Evolutionary conservation across 2,113 vertebrate species (phyloP), one percentile per base, ranked within the genome.

Genomic region (Oceanites oceanicus): DNA sequence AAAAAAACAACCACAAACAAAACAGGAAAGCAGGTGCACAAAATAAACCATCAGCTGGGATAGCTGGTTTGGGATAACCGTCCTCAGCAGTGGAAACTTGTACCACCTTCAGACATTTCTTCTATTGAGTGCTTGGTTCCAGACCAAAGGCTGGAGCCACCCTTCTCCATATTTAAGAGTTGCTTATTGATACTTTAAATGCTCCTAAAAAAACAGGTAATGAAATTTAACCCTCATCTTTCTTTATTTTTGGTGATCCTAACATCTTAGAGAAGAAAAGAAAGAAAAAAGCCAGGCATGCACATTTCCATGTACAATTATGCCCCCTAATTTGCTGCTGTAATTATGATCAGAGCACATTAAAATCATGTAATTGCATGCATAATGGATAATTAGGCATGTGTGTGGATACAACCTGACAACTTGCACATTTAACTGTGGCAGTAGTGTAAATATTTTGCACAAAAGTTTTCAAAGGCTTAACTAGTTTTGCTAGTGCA

Each of bases 251-350:
- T 25, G 20, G 20, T 20, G n/a, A 56, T 63, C 11, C 1, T 2
- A 70, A 23, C 4, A 8, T 3, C 59, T 49, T 14, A 29, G 32
- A 55, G 52, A 52, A 71, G n/a, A 23, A 38, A 30, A 81, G 77
- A 36, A 52, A 50, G 11, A 50, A 58, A 65, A 59, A 68, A 83
- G 9, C 27, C 79, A 70, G 67, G 58, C 25, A 6, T 13, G 82
- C 36, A 16, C 34, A 73, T 90, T 92, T 82, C 61, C 85, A 44
- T 72, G 88, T 77, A 74, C 32, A 85, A 79, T 94, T 88, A 90
- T 36, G 44, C 27, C 78, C 75, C 81, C 44, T 91, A 38, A 87
- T 94, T 87, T n/a, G 27, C 68, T 4, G 11, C 77, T 13, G 50
- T 42, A 74, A 93, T 94, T 94, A 74, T 3, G 63, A 44, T 58